A percentile compares a stretch with the other conserved stretches of the same genome.
These are phyloP conservation scores for Takifugu rubripes DNA, from an alignment of 2,797 vertebrate genomes.

Conservation along the genomic window DNA sequence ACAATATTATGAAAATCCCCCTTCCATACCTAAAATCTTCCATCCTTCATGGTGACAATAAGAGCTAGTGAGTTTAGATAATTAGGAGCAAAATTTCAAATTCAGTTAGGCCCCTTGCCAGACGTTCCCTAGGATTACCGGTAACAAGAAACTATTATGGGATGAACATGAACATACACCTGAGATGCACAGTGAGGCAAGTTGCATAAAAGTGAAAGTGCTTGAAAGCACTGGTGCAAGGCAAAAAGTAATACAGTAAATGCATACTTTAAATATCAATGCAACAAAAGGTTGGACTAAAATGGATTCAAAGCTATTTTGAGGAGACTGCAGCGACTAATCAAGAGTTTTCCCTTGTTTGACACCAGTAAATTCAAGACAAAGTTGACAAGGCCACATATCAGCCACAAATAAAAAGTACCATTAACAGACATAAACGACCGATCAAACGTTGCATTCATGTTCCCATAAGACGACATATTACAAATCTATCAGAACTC, in stretches of 20 bases:
- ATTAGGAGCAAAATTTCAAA: neutral
- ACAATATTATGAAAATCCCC: too few relatives aligned
- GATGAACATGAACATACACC: constrained; percentile 19
- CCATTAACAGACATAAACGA: constrained; percentile 11
- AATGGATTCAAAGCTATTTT: neutral
- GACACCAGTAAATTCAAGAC: constrained; percentile 5
- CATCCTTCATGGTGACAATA: constrained; percentile 73
- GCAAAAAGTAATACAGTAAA: constrained; percentile 4
- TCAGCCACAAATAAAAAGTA: neutral
- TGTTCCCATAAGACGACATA: constrained; percentile 1
- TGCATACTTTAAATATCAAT: constrained; percentile 13
- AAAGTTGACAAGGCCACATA: constrained; percentile 15
- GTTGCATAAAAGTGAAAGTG: constrained; percentile 31
- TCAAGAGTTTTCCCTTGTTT: constrained; percentile 19
- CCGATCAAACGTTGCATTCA: neutral
- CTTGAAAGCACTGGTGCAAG: constrained; percentile 39
- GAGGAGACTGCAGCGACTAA: constrained; percentile 31
- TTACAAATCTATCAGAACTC: constrained; percentile 1
- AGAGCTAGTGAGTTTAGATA: constrained; percentile 39
- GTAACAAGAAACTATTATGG: neutral
- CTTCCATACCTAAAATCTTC: constrained; percentile 1
- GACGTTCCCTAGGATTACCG: constrained; percentile 4
- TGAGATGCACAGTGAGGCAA: constrained; percentile 23
- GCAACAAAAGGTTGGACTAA: neutral
- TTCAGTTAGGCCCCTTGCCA: neutral